phyloP scores from a whole-genome alignment of 2,113 vertebrate species.

The Thymallus thymallus region DNA sequence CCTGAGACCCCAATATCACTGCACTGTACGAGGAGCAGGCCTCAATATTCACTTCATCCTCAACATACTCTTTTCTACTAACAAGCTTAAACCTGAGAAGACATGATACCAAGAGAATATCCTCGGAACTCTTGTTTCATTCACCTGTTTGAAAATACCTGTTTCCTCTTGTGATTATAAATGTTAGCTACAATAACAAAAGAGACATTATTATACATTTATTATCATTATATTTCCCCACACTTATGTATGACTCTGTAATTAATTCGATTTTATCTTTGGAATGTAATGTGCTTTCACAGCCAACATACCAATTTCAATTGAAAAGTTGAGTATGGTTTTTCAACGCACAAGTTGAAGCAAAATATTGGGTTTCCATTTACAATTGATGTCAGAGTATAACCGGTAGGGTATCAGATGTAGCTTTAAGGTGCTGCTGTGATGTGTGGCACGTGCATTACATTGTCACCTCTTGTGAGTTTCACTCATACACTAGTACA shows the following conservation, averaged over 20 bases:
- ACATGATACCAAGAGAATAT: slow-evolving; percentile 45
- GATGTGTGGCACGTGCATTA: no score
- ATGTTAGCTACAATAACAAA: slow-evolving; percentile 20
- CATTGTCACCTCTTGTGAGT: no score
- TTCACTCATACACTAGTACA: no score
- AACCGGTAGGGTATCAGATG: no score
- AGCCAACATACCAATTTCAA: no score
- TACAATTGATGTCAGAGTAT: no score
- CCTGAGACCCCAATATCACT: slow-evolving; percentile 20
- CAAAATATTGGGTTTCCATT: no score
- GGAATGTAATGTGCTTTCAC: not conserved
- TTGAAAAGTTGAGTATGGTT: no score
- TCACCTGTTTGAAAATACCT: not conserved
- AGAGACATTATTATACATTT: not conserved
- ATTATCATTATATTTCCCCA: not conserved
- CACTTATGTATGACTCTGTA: not conserved
- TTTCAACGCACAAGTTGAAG: no score
- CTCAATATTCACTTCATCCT: slow-evolving; percentile 57
- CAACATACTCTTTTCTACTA: slow-evolving; percentile 59
- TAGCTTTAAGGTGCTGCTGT: no score
- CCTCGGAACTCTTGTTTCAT: slow-evolving; percentile 1
- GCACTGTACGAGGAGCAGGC: slow-evolving; percentile 30
- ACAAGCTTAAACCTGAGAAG: slow-evolving; percentile 63
- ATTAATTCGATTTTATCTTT: not conserved
- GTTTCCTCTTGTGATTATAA: slow-evolving; percentile 16